Conservation (phyloP, 2,797 vertebrate species). For the Xerus rutilus region DNA sequence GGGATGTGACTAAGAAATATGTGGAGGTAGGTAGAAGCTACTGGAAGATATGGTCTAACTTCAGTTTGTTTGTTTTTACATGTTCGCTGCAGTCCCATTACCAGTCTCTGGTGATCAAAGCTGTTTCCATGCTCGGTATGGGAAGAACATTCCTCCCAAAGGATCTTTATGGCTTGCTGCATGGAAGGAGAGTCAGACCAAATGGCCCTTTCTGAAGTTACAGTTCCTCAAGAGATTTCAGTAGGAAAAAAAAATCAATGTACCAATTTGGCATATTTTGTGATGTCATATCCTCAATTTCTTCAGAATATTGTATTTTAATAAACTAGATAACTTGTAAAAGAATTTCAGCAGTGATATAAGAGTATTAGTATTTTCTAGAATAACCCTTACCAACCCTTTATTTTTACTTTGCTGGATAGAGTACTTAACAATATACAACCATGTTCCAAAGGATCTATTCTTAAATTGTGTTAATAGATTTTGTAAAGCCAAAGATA, state of each 20-base stretch:
- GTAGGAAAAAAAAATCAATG: neutral
- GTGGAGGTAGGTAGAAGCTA: neutral
- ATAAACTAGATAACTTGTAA: constrained; percentile 10
- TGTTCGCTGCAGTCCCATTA: neutral
- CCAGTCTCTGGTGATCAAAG: neutral
- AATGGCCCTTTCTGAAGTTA: neutral
- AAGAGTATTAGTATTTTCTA: neutral
- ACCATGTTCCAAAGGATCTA: neutral
- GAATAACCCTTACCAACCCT: neutral
- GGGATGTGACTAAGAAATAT: neutral
- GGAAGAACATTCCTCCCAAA: neutral
- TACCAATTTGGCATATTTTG: neutral
- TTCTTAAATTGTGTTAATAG: neutral
- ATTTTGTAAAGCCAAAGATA: constrained; percentile 43
- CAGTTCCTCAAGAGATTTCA: neutral
- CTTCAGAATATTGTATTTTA: neutral
- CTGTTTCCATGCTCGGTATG: neutral
- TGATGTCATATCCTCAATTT: neutral
- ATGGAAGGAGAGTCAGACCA: neutral
- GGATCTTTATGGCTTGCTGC: neutral
- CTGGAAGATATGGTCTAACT: neutral
- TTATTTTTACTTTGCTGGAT: constrained; percentile 2
- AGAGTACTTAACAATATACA: neutral
- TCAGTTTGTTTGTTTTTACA: neutral
- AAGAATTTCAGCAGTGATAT: neutral